These are phyloP conservation scores for Chrysomela aeneicollis DNA, from an alignment of 2,888 invertebrate species.

Conservation along the genomic window DNA sequence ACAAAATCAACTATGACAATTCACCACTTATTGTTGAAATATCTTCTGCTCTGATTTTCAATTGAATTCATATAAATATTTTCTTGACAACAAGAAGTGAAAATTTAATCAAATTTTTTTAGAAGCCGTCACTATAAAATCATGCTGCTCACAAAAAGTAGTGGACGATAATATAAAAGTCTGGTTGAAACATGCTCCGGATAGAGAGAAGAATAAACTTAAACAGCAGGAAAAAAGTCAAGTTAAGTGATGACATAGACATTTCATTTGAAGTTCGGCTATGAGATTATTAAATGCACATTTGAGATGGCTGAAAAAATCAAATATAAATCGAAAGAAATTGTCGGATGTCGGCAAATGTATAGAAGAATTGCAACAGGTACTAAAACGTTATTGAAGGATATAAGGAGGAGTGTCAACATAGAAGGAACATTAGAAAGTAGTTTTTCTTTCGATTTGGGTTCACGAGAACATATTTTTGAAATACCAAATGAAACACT, in stretches of 20 bases:
- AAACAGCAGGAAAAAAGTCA: neutral
- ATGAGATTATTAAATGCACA: too few species aligned
- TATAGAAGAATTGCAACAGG: neutral
- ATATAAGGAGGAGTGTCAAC: neutral
- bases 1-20: too few species aligned
- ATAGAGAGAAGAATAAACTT: neutral
- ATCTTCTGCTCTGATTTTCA: neutral
- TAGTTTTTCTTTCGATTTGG: neutral
- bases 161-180: neutral
- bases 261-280: neutral
- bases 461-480: neutral
- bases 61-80: neutral
- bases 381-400: neutral
- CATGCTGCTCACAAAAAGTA: neutral
- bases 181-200: neutral
- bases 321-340: neutral
- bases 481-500: neutral
- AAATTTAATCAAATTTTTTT: neutral
- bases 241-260: neutral
- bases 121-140: neutral
- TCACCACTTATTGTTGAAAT: too few species aligned
- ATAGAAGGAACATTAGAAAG: neutral
- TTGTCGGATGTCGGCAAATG: neutral
- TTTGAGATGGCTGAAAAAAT: neutral
- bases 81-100: neutral